Evolutionary conservation across 1,140 invertebrate genomes (phyloP).

Genomic region (Stegodyphus dumicola): DNA sequence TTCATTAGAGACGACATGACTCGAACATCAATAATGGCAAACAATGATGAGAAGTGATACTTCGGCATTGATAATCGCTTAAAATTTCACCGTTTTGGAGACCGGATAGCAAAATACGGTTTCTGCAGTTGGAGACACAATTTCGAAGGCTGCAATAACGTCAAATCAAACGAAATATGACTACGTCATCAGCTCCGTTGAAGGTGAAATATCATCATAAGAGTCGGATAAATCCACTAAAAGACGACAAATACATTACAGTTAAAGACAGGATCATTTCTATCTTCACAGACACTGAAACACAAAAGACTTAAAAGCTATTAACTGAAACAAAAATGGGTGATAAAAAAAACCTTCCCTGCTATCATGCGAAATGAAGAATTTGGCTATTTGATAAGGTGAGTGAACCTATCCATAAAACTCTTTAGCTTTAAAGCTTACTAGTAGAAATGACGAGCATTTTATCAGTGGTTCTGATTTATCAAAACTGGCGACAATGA

Average conservation of each 20-base stretch:
- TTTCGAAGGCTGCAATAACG: constrained; percentile 19
- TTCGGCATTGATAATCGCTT: background rate
- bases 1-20: no score
- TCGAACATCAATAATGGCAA: no score
- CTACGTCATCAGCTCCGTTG: background rate
- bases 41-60: background rate
- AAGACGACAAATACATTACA: background rate
- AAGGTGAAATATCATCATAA: background rate
- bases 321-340: background rate
- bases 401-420: constrained; percentile 9
- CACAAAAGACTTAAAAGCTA: constrained; percentile 2
- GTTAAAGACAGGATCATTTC: constrained; percentile 2
- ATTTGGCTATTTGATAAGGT: constrained; percentile 2
- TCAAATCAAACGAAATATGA: constrained; percentile 21
- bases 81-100: constrained; percentile 6
- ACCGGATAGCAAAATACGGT: constrained; percentile 1
- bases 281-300: constrained; percentile 2
- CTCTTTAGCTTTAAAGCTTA: constrained; percentile 3
- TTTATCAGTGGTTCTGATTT: constrained; percentile 2
- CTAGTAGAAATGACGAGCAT: background rate
- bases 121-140: constrained; percentile 8
- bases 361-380: background rate
- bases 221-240: constrained; percentile 13
- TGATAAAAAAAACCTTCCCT: background rate
- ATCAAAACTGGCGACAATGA: constrained; percentile 1